phyloP scores from a whole-genome alignment of 2,888 invertebrate genomes.

The Pachycephus smyrnensis region DNA sequence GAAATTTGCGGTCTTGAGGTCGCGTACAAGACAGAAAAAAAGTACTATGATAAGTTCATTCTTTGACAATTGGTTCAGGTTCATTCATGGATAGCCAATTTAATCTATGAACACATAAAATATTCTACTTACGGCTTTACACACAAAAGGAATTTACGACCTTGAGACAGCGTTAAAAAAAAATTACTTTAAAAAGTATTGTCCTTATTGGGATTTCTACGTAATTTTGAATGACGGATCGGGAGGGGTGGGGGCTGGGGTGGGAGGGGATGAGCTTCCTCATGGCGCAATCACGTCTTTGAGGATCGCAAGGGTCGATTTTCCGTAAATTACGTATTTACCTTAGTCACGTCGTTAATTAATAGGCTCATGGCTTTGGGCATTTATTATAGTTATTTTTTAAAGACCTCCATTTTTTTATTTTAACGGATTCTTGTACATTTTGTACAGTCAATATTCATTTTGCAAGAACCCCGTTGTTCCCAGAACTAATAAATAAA shows the following conservation, averaged over 20 bases:
- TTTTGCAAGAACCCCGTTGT: too few species aligned
- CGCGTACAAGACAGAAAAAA: not conserved
- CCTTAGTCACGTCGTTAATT: not conserved
- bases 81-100: not conserved
- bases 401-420: not conserved
- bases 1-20: not conserved
- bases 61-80: not conserved
- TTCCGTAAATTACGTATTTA: not conserved
- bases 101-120: not conserved
- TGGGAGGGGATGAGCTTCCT: not conserved
- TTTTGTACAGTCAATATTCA: not conserved
- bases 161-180: not conserved
- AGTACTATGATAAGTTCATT: not conserved
- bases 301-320: not conserved
- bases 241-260: too few species aligned
- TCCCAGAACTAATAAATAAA: too few species aligned
- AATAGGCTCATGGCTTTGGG: not conserved
- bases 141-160: not conserved
- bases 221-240: not conserved
- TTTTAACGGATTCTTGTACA: not conserved
- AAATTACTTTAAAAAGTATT: not conserved
- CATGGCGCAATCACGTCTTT: not conserved
- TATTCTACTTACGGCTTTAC: not conserved
- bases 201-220: not conserved
- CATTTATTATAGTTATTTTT: not conserved